Evolutionary conservation across 2,888 invertebrate species (phyloP), one percentile per base, ranked within the genome.

Genomic region (Proisotoma minuta): DNA sequence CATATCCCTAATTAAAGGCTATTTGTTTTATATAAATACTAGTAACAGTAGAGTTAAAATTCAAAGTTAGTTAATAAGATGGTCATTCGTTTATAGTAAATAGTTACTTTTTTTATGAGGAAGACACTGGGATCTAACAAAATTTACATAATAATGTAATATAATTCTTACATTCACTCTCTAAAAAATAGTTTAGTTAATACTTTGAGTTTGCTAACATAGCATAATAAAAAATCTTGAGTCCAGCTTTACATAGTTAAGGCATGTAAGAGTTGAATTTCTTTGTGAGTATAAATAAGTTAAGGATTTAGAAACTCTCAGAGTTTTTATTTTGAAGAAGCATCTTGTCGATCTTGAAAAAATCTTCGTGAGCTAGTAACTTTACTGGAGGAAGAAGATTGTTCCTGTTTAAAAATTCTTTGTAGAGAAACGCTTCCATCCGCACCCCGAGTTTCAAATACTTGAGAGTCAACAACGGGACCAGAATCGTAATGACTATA

Each of bases 361-460:
- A 69, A 69, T 50, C 66, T 65, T 29, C 71, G 64, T 24, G 68
- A 68, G 23, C 66, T 67, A 12, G 65, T 61, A 53, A 72, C 69
- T 58, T 70, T 66, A 39, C 65, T 59, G 24, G 72, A 68, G 56
- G 66, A 66, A 47, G 71, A 67, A 34, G 69, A 63, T 66, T 73
- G 70, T 65, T 73, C 72, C 48, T 69, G 66, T 27, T 68, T 68
- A 39, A 73, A 72, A 58, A 73, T 71, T 62, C 71, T 66, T 63
- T 71, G 67, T 3, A 73, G 50, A 8, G 70, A 69, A 27, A 71
- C 65, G 26, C 68, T 68, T 51, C 73, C 73, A 51, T 72, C 72
- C 10, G 72, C 62, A 10, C 67, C 62, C 8, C 72, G 60, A 20
- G 69, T 69, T 51, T 71, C 69, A 59, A 67, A 68, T 4, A 71